Percentiles rank a stretch among this genome's conserved stretches.
These are phyloP conservation scores for Oreochromis grahami DNA, from an alignment of 2,797 vertebrate species.

Conservation along the genomic window DNA sequence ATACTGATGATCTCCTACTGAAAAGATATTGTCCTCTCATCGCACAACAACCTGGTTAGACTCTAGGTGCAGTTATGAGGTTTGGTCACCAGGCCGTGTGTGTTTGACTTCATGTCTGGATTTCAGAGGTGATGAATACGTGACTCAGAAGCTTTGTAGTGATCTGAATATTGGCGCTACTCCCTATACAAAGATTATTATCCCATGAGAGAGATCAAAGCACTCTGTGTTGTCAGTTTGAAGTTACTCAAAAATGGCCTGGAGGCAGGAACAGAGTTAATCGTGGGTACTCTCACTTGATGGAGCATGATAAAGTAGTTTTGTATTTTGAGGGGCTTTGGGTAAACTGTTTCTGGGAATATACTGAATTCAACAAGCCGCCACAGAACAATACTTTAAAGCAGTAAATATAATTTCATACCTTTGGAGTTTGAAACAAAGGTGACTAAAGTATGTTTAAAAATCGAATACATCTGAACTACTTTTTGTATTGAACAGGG, in stretches of 20 bases:
- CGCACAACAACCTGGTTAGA: not conserved
- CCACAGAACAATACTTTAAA: not conserved
- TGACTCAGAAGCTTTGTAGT: slow-evolving; percentile 15
- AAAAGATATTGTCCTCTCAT: not conserved
- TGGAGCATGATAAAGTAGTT: not conserved
- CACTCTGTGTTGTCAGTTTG: not conserved
- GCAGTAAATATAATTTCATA: not conserved
- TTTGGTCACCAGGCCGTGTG: slow-evolving; percentile 16
- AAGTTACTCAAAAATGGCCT: slow-evolving; percentile 11
- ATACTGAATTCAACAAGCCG: not conserved
- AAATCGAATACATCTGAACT: not conserved
- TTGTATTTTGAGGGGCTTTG: not conserved
- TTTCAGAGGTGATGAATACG: slow-evolving; percentile 17
- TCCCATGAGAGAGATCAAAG: slow-evolving; percentile 40
- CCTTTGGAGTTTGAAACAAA: not conserved
- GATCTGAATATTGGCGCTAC: slow-evolving; percentile 26
- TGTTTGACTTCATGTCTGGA: not conserved
- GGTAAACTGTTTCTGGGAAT: not conserved
- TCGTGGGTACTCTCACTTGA: not conserved
- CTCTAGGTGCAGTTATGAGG: slow-evolving; percentile 5
- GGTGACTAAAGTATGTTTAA: not conserved
- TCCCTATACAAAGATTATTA: slow-evolving; percentile 21
- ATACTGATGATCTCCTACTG: not conserved
- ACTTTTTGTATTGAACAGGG: slow-evolving; percentile 72
- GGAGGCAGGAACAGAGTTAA: not conserved